Evolutionary conservation across 2,888 invertebrate species (phyloP).

Genomic region (Charanyca ferruginea): DNA sequence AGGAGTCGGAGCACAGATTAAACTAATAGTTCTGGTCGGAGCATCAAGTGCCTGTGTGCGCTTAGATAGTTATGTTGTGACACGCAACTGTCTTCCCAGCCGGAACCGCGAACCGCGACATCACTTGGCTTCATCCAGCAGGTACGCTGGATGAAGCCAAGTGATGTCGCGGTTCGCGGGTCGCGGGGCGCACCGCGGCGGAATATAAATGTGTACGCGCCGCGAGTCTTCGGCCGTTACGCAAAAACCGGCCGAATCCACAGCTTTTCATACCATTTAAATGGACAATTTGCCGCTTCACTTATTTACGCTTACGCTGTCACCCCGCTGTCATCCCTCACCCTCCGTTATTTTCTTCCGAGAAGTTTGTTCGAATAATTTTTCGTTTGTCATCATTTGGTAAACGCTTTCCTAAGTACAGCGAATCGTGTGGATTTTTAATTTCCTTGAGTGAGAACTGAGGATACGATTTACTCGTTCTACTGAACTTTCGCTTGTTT

Average conservation of each 20-base stretch:
- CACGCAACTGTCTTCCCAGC: no score
- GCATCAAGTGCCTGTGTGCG: no score
- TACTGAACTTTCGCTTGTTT: constrained; percentile 21
- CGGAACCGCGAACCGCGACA: no score
- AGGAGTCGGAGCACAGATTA: no score
- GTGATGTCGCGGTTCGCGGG: no score
- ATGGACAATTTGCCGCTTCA: constrained; percentile 79
- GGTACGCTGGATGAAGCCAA: no score
- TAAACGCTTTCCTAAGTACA: constrained; percentile 52
- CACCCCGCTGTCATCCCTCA: constrained; percentile 26
- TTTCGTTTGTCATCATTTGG: constrained; percentile 68
- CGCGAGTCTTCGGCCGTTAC: constrained; percentile 64
- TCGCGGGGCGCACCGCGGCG: constrained; percentile 36
- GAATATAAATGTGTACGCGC: constrained; percentile 66
- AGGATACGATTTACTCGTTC: constrained; percentile 25
- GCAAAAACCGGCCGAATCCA: constrained; percentile 66
- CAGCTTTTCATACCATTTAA: constrained; percentile 75
- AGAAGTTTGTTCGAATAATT: constrained; percentile 62
- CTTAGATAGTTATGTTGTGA: no score
- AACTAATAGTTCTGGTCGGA: no score
- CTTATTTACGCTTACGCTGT: constrained; percentile 67
- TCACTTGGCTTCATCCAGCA: no score
- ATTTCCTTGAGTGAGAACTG: constrained; percentile 32
- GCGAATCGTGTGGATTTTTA: constrained; percentile 52
- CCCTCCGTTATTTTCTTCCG: constrained; percentile 61